A percentile compares a stretch with the other conserved stretches of the same genome.
Conservation (phyloP, 2,888 invertebrate genomes). For the Apamea crenata region DNA sequence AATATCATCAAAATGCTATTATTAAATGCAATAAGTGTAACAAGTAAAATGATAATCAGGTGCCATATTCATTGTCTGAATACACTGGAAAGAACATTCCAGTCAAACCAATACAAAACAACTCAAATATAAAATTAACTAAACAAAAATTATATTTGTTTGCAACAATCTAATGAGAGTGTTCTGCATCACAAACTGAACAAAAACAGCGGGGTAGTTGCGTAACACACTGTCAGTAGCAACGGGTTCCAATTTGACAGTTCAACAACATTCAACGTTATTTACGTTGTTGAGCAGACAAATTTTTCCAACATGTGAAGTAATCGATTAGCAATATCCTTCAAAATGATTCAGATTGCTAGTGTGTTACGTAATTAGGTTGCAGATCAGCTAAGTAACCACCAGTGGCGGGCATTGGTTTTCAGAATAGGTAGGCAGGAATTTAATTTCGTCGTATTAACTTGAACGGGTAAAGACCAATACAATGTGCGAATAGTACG, state of each 20-base stretch:
- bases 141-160: slow-evolving; percentile 38
- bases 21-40: slow-evolving; percentile 69
- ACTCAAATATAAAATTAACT: slow-evolving; percentile 35
- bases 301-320: not conserved
- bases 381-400: slow-evolving; percentile 31
- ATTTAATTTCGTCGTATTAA: no score
- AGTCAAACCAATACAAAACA: slow-evolving; percentile 45
- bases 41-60: slow-evolving; percentile 62
- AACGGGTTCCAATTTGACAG: not conserved
- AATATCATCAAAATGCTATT: slow-evolving; percentile 66
- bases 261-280: not conserved
- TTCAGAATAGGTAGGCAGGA: no score
- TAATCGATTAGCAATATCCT: not conserved
- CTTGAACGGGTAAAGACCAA: no score
- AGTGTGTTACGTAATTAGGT: not conserved
- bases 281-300: not conserved
- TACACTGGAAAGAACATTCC: slow-evolving; percentile 37
- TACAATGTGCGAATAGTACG: no score
- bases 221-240: not conserved
- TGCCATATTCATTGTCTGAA: slow-evolving; percentile 59
- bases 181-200: slow-evolving; percentile 38
- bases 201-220: slow-evolving; percentile 26
- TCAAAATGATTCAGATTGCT: not conserved
- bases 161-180: slow-evolving; percentile 51
- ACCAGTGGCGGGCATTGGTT: no score